A percentile compares a stretch with the other conserved stretches of the same genome.
Conservation (phyloP, 1,140 invertebrate species). For the Diabrotica undecimpunctata region DNA sequence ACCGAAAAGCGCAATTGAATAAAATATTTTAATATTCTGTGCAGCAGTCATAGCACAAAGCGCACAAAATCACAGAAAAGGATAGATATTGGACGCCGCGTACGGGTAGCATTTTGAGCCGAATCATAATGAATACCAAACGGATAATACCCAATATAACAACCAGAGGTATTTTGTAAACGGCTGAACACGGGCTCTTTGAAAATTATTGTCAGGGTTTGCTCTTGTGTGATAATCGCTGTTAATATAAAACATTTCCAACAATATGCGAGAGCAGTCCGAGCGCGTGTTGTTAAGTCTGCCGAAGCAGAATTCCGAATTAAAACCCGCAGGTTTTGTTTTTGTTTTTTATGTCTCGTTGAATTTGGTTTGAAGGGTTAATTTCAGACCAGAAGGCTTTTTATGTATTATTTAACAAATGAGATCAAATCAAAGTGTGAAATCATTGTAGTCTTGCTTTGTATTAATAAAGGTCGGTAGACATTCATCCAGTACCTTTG, state of each 20-base stretch:
- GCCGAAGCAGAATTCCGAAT: constrained; percentile 1
- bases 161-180: constrained; percentile 16
- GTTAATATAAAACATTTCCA: constrained; percentile 9
- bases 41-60: not conserved
- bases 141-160: constrained; percentile 16
- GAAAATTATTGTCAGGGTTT: constrained; percentile 12
- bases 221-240: constrained; percentile 13
- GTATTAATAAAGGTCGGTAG: no score
- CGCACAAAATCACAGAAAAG: constrained; percentile 7
- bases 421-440: no score
- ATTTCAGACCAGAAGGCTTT: not conserved
- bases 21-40: not conserved
- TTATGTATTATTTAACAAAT: no score
- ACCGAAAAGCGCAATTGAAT: not conserved
- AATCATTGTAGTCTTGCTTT: no score
- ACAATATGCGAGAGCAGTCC: constrained; percentile 6
- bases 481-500: no score
- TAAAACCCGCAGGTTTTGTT: not conserved
- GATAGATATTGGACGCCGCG: not conserved
- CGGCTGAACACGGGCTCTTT: constrained; percentile 11
- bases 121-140: constrained; percentile 14
- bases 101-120: constrained; percentile 9
- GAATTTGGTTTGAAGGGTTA: not conserved
- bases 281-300: constrained; percentile 1
- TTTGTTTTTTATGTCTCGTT: not conserved